phyloP scores from a whole-genome alignment of 2,797 vertebrate genomes.

The Danio aesculapii region DNA sequence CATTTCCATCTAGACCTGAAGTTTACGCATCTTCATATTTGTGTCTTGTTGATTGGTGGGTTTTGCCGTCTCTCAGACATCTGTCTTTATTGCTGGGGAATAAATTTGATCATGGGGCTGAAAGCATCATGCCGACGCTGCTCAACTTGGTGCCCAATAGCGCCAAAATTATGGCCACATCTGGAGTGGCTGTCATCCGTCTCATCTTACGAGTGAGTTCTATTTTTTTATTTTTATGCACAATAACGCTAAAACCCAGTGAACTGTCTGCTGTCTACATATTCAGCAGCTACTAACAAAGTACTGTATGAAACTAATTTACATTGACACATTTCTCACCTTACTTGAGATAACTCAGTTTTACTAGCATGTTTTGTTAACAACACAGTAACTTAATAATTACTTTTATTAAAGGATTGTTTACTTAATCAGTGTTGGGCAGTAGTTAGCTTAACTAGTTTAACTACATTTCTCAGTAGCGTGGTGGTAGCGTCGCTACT shows the following conservation, averaged over 20 bases:
- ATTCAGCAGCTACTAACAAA: not conserved
- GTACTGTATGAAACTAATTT: too few species aligned
- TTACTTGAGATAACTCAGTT: too few species aligned
- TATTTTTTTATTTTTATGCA: too few species aligned
- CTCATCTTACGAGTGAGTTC: conserved; percentile 97
- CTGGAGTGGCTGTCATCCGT: conserved; percentile 91
- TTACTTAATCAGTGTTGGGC: too few species aligned
- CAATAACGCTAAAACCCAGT: not conserved
- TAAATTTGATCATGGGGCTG: conserved; percentile 97
- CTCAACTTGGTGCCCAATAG: conserved; percentile 98
- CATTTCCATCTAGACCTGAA: conserved; percentile 31
- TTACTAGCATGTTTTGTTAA: too few species aligned
- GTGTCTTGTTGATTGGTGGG: conserved; percentile 10
- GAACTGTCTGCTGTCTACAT: not conserved
- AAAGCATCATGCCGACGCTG: conserved; percentile 96
- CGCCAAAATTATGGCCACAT: conserved; percentile 98
- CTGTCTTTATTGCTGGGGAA: conserved; percentile 91
- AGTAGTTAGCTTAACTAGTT: too few species aligned
- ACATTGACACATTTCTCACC: too few species aligned
- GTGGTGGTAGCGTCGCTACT: too few species aligned
- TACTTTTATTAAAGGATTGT: too few species aligned
- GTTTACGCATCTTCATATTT: not conserved
- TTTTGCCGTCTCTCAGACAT: conserved; percentile 76
- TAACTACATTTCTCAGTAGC: too few species aligned
- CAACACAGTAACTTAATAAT: too few species aligned